phyloP scores from a whole-genome alignment of 1,140 invertebrate genomes.

The Drosophila paulistorum region DNA sequence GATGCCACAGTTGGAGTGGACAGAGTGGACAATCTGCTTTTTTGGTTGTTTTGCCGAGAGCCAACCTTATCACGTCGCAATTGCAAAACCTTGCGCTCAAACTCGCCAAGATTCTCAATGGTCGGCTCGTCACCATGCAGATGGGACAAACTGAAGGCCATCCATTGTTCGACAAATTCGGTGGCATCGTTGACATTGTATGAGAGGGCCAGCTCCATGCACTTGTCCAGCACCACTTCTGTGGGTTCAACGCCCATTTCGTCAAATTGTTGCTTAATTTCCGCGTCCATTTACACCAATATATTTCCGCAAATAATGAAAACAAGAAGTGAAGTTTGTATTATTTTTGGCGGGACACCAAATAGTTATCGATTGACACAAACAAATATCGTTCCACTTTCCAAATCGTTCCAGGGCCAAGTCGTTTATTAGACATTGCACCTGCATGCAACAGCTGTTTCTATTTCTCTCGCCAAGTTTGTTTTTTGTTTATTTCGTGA shows the following conservation, averaged over 20 bases:
- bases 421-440: background rate
- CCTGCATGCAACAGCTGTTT: constrained; percentile 67
- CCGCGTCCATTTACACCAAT: constrained; percentile 56
- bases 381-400: background rate
- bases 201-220: constrained; percentile 85
- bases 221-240: constrained; percentile 63
- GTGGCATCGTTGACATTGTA: constrained; percentile 86
- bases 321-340: background rate
- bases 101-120: constrained; percentile 84
- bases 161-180: constrained; percentile 88
- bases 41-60: constrained; percentile 30
- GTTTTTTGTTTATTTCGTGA: constrained; percentile 63
- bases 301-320: background rate
- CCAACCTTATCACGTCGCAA: constrained; percentile 81
- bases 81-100: constrained; percentile 87
- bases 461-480: constrained; percentile 25
- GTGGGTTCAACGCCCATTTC: constrained; percentile 76
- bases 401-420: background rate
- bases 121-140: constrained; percentile 85
- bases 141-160: constrained; percentile 86
- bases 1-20: background rate
- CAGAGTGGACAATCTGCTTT: constrained; percentile 21
- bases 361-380: background rate
- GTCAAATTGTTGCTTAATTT: constrained; percentile 77
- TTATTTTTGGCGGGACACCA: constrained; percentile 61